A percentile compares a stretch with the other conserved stretches of the same genome.
Conservation (phyloP, 2,888 invertebrate species). For the Sepiola atlantica region DNA sequence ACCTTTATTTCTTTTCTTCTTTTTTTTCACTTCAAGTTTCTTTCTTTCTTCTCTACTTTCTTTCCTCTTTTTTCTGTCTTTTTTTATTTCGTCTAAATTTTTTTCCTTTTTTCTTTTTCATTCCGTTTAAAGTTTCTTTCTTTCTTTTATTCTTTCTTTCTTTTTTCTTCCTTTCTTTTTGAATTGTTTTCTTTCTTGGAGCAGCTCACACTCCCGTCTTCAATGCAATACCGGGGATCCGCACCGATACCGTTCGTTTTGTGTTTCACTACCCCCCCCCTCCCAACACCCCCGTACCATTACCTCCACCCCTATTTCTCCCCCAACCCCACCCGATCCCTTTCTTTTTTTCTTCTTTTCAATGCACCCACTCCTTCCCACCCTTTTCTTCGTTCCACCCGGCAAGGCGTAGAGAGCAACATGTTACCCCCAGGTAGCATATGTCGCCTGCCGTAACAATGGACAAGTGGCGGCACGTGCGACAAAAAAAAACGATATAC, state of each 20-base stretch:
- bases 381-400: background rate
- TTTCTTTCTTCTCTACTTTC: too few species aligned
- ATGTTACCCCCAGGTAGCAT: constrained; percentile 21
- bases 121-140: background rate
- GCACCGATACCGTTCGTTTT: too few species aligned
- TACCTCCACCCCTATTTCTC: background rate
- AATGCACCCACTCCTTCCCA: background rate
- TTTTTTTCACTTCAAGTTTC: too few species aligned
- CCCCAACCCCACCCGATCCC: background rate
- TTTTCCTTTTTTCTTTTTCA: background rate
- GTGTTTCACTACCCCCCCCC: too few species aligned
- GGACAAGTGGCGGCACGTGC: constrained; percentile 32
- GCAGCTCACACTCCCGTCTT: too few species aligned
- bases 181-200: background rate
- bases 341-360: background rate
- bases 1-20: too few species aligned
- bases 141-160: background rate
- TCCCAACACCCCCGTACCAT: background rate
- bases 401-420: background rate
- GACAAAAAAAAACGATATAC: constrained; percentile 1
- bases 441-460: constrained; percentile 21
- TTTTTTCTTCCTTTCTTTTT: background rate
- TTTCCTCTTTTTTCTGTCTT: too few species aligned
- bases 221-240: too few species aligned
- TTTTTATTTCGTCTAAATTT: too few species aligned